A percentile compares a stretch with the other conserved stretches of the same genome.
Conservation (phyloP, 2,113 vertebrate genomes). For the Tragelaphus buxtoni region DNA sequence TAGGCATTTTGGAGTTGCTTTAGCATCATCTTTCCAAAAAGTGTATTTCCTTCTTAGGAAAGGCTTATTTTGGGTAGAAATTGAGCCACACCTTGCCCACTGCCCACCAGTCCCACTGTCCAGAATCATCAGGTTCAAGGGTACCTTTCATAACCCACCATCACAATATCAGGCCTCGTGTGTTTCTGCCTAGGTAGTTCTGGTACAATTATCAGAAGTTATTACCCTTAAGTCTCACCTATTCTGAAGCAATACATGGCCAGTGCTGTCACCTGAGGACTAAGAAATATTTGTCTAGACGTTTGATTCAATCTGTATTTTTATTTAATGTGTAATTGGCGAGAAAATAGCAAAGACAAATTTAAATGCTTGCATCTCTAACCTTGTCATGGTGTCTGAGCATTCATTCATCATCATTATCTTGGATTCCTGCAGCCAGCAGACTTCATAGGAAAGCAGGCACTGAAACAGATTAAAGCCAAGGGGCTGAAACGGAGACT, state of each 20-base stretch:
- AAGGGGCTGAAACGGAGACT: conserved; percentile 89
- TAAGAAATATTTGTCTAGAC: conserved; percentile 53
- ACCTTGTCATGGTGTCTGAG: conserved; percentile 53
- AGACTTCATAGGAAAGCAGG: conserved; percentile 94
- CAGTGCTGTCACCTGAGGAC: conserved; percentile 34
- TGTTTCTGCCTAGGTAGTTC: conserved; percentile 1
- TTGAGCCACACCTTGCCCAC: neutral
- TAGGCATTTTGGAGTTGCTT: neutral
- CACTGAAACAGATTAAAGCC: conserved; percentile 91
- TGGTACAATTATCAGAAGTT: conserved; percentile 44
- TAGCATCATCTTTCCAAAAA: neutral
- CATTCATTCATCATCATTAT: conserved; percentile 71
- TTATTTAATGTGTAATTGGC: conserved; percentile 59
- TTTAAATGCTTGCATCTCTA: conserved; percentile 66
- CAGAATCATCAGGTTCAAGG: neutral
- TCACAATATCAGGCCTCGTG: neutral
- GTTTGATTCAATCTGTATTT: conserved; percentile 70
- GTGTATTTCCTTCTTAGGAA: neutral
- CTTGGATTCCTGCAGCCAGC: conserved; percentile 82
- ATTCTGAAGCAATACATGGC: conserved; percentile 30
- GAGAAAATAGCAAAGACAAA: conserved; percentile 67
- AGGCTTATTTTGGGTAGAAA: neutral
- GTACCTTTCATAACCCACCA: neutral
- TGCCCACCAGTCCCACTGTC: neutral
- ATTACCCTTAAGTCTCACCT: neutral